These are phyloP conservation scores for Poecilus cupreus DNA, from an alignment of 2,888 invertebrate species.

Conservation along the genomic window DNA sequence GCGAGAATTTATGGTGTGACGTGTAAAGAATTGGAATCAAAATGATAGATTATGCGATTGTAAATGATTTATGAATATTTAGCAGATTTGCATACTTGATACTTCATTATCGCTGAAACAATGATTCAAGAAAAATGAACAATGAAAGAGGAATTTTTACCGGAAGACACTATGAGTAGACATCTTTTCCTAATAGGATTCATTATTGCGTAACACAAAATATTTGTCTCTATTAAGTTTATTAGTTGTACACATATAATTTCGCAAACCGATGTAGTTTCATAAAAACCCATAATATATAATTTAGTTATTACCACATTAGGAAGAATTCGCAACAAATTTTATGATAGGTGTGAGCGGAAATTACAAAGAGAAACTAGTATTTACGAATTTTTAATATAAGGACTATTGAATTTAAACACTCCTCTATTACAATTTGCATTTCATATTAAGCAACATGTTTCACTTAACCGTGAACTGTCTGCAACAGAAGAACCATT, in stretches of 20 bases:
- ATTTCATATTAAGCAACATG: slow-evolving; percentile 22
- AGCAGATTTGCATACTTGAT: slow-evolving; percentile 38
- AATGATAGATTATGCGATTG: slow-evolving; percentile 39
- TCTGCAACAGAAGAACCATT: background rate
- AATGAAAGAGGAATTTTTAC: slow-evolving; percentile 34
- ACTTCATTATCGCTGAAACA: slow-evolving; percentile 38
- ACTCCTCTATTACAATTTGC: slow-evolving; percentile 9
- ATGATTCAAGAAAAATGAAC: slow-evolving; percentile 13
- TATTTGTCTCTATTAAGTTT: too few relatives aligned
- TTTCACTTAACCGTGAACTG: background rate
- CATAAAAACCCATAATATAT: background rate
- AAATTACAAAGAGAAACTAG: background rate
- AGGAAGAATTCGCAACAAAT: background rate
- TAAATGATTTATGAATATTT: slow-evolving; percentile 33
- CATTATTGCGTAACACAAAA: too few relatives aligned
- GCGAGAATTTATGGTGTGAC: slow-evolving; percentile 25
- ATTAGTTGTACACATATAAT: background rate
- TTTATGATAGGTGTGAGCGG: background rate
- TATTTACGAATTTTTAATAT: background rate
- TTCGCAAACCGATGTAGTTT: background rate
- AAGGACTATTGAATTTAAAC: slow-evolving; percentile 1
- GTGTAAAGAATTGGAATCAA: slow-evolving; percentile 35
- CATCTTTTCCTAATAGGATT: background rate
- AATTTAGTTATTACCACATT: too few relatives aligned
- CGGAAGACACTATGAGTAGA: slow-evolving; percentile 18